phyloP scores from a whole-genome alignment of 2,113 vertebrate genomes.

The Paracanthobrama guichenoti region DNA sequence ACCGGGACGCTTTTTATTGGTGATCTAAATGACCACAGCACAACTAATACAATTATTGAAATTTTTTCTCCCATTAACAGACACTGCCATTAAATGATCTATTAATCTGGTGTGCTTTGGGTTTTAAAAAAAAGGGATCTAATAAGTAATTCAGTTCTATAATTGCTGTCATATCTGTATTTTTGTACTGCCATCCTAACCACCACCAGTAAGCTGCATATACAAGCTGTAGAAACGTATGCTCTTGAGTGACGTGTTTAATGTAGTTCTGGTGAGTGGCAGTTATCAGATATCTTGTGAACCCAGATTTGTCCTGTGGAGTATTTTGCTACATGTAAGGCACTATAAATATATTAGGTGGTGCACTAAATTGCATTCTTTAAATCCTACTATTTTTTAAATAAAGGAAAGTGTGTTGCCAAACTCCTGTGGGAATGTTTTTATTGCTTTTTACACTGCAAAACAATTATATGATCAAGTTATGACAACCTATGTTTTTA shows the following conservation, averaged over 20 bases:
- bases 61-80: conserved; percentile 47
- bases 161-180: conserved; percentile 59
- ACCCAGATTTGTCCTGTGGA: conserved; percentile 70
- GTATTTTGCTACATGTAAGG: conserved; percentile 75
- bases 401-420: conserved; percentile 75
- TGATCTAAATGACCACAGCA: conserved; percentile 38
- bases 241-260: conserved; percentile 69
- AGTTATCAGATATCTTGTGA: conserved; percentile 61
- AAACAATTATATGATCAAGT: too few relatives aligned
- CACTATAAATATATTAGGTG: conserved; percentile 73
- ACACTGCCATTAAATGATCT: conserved; percentile 58
- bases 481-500: too few relatives aligned
- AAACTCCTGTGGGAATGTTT: conserved; percentile 56
- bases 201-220: conserved; percentile 60
- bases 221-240: conserved; percentile 66
- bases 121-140: conserved; percentile 57
- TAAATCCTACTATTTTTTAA: conserved; percentile 77
- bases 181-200: conserved; percentile 67
- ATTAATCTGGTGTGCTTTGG: conserved; percentile 59
- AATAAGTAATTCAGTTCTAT: conserved; percentile 49
- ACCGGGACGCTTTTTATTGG: conserved; percentile 42
- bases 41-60: conserved; percentile 49
- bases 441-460: conserved; percentile 53
- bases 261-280: conserved; percentile 68
- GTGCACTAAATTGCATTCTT: conserved; percentile 72